Percentiles rank a stretch among this genome's conserved stretches.
phyloP scores from a whole-genome alignment of 37 sponge, comb jelly and placozoan species.

The Crambe crambe region DNA sequence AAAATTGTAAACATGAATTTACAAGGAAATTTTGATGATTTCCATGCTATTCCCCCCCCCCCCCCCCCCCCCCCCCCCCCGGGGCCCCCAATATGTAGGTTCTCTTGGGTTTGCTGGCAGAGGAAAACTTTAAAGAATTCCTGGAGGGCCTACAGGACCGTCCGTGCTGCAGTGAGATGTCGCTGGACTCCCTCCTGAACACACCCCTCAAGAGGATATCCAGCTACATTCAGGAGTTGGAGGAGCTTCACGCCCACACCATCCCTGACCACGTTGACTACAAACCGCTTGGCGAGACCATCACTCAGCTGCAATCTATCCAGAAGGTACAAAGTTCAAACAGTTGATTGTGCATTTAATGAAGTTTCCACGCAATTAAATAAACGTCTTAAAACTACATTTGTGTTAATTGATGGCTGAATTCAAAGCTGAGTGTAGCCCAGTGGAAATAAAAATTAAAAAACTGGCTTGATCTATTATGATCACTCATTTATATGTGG shows the following conservation, averaged over 20 bases:
- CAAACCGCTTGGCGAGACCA: slow-evolving; percentile 11
- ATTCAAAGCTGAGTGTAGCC: too few species aligned
- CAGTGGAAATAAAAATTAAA: too few species aligned
- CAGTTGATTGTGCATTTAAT: too few species aligned
- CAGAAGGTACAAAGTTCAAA: slow-evolving; percentile 45
- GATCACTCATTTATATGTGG: too few species aligned
- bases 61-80: background rate
- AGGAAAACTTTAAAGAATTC: slow-evolving; percentile 42
- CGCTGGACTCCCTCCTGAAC: slow-evolving; percentile 37
- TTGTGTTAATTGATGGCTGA: too few species aligned
- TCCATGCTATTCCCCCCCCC: background rate
- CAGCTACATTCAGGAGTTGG: slow-evolving; percentile 40
- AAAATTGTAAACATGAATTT: too few species aligned
- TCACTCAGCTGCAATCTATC: slow-evolving; percentile 40
- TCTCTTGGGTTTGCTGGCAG: slow-evolving; percentile 5
- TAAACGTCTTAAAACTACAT: too few species aligned
- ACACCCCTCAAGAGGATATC: slow-evolving; percentile 49
- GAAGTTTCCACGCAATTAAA: too few species aligned
- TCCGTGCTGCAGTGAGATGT: slow-evolving; percentile 11
- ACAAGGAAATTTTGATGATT: too few species aligned
- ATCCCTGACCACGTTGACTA: slow-evolving; percentile 70
- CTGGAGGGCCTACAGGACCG: slow-evolving; percentile 12
- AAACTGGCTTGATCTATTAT: too few species aligned
- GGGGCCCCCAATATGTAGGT: background rate
- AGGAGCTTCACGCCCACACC: slow-evolving; percentile 64